Base-by-base conservation (phyloP, 2,797 vertebrate species). In the Simalia tracyae region DNA sequence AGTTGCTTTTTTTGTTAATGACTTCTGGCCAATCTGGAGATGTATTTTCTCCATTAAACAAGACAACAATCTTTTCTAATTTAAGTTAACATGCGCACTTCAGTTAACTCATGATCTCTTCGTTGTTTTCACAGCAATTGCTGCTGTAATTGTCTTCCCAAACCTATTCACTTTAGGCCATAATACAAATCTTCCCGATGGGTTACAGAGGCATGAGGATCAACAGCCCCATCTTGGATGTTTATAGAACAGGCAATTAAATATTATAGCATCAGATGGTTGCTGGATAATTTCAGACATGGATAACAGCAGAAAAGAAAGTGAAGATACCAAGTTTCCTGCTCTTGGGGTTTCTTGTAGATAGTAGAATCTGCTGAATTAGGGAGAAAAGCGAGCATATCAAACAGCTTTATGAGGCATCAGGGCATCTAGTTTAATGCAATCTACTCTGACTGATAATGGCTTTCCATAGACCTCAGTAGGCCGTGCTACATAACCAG, bases 21-120 rank as follows among this genome's bases (percentile, higher is more conserved):
- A 84, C 92, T 90, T 66, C 76, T 81, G 89, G 72, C 89, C 86
- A 88, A 91, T 64, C 11, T 11, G 17, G 1, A 42, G 87, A 0
- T 42, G 91, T 57, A 60, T 89, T 68, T 85, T 88, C 7, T 50
- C 2, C 60, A 93, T 89, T 60, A 93, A 93, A 60, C 56, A 86
- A 42, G 60, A 87, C 42, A 95, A 68, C 84, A 60, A 92, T 72
- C 61, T 81, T 90, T 93, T 76, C 84, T 94, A 81, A 93, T 92
- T 91, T 64, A 76, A 36, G 76, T 63, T 66, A 59, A 64, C 88
- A 68, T 22, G 42, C 36, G 68, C 60, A 15, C 22, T 84, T 86
- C 59, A 84, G 81, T 89, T 63, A 72, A 92, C 8, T 89, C 86
- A 60, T 94, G 28, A 68, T 90, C 68, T 72, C 94, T 60, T 90